phyloP scores from a whole-genome alignment of 2,888 invertebrate species.

The Dichetophora obliterata region DNA sequence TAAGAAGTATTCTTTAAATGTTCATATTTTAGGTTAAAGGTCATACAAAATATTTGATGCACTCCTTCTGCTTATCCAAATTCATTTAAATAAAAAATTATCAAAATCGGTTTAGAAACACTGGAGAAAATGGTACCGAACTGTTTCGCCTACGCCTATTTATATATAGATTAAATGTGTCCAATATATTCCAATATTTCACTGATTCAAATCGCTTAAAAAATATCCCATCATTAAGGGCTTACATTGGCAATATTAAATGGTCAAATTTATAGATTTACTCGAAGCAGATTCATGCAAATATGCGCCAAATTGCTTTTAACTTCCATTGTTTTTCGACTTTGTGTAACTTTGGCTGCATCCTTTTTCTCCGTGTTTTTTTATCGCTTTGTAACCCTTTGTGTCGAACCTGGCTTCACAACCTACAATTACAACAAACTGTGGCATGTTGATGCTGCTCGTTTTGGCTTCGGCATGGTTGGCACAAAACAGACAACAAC shows the following conservation, averaged over 20 bases:
- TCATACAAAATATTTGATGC: no score
- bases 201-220: background rate
- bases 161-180: no score
- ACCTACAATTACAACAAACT: conserved; percentile 33
- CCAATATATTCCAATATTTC: no score
- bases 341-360: background rate
- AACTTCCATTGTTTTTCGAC: conserved; percentile 25
- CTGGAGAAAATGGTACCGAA: no score
- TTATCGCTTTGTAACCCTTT: background rate
- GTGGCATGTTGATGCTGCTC: conserved; percentile 18
- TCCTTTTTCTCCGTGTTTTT: no score
- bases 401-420: conserved; percentile 15
- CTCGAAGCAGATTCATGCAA: conserved; percentile 4
- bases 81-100: no score
- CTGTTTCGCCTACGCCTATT: no score
- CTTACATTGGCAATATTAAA: background rate
- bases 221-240: background rate
- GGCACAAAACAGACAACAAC: background rate
- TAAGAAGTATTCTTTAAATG: no score
- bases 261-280: conserved; percentile 6
- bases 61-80: no score
- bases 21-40: no score
- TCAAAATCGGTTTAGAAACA: no score
- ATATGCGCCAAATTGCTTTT: conserved; percentile 34
- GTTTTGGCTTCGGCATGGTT: background rate